A percentile compares a stretch with the other conserved stretches of the same genome.
Conservation (phyloP, 2,113 vertebrate species). For the Dicerorhinus sumatrensis region DNA sequence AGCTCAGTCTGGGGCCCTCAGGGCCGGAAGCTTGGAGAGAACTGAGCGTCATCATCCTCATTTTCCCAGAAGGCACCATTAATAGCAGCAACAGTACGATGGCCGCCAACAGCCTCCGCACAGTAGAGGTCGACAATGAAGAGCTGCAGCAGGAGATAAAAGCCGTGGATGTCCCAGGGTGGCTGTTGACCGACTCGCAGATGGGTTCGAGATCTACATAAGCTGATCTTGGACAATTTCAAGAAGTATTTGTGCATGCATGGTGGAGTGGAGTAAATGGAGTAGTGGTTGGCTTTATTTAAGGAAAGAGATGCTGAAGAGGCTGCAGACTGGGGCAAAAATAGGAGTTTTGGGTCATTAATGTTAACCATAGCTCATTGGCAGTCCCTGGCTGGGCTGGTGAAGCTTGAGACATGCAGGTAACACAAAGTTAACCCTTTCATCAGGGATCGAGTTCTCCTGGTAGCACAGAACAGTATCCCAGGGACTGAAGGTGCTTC, state of each 20-base stretch:
- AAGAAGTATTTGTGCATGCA: background rate
- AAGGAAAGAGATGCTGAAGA: background rate
- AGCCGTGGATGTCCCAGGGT: background rate
- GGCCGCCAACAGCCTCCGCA: background rate
- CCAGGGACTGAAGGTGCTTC: background rate
- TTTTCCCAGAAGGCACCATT: background rate
- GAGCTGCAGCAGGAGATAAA: background rate
- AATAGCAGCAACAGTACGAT: background rate
- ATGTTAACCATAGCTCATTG: background rate
- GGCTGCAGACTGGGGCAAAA: background rate
- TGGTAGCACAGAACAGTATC: background rate
- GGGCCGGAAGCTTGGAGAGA: background rate
- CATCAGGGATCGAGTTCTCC: background rate
- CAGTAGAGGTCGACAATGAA: background rate
- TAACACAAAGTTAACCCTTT: background rate
- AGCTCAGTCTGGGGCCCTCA: background rate
- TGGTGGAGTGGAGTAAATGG: background rate
- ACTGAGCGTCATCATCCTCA: background rate
- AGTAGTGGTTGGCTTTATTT: background rate
- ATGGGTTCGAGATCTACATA: background rate
- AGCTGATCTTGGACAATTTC: background rate
- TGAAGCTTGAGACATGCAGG: background rate
- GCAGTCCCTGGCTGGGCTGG: background rate
- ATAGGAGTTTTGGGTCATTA: background rate
- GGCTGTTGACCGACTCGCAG: background rate